These are phyloP conservation scores for Chouioia cunea DNA, from an alignment of 2,888 invertebrate species.

Conservation along the genomic window DNA sequence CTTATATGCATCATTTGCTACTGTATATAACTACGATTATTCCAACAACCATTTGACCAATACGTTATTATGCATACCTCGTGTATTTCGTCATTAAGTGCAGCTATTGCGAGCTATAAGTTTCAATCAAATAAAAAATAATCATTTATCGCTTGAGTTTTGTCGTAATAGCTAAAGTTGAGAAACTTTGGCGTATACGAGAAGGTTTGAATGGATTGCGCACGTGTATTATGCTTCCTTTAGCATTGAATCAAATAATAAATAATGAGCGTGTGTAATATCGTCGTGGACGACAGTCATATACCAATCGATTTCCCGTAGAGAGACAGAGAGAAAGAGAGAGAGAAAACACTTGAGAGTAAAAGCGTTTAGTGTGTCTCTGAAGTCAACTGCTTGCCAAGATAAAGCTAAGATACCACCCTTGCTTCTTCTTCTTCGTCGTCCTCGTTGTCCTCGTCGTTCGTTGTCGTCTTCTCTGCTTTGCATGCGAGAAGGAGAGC, in stretches of 20 bases:
- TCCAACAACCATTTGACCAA: no score
- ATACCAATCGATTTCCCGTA: neutral
- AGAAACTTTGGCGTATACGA: neutral
- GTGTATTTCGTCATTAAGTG: constrained; percentile 35
- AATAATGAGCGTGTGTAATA: no score
- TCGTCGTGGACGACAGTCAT: no score
- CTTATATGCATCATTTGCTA: constrained; percentile 65
- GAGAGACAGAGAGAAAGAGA: neutral
- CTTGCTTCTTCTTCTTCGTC: constrained; percentile 12
- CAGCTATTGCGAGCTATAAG: no score
- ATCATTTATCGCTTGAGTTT: no score
- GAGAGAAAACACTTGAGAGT: constrained; percentile 39
- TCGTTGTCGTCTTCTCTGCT: constrained; percentile 9
- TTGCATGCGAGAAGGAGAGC: constrained; percentile 43
- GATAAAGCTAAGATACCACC: constrained; percentile 48
- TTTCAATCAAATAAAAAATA: no score
- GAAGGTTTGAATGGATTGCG: neutral
- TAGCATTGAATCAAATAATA: no score
- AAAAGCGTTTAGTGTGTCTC: constrained; percentile 52
- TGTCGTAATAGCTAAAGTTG: no score
- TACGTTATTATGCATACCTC: no score
- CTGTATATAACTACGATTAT: constrained; percentile 13
- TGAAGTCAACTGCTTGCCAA: constrained; percentile 26
- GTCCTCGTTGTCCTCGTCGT: neutral
- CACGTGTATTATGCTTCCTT: neutral